A percentile compares a stretch with the other conserved stretches of the same genome.
Conservation (phyloP, 2,797 vertebrate species). For the Peromyscus nudipes region DNA sequence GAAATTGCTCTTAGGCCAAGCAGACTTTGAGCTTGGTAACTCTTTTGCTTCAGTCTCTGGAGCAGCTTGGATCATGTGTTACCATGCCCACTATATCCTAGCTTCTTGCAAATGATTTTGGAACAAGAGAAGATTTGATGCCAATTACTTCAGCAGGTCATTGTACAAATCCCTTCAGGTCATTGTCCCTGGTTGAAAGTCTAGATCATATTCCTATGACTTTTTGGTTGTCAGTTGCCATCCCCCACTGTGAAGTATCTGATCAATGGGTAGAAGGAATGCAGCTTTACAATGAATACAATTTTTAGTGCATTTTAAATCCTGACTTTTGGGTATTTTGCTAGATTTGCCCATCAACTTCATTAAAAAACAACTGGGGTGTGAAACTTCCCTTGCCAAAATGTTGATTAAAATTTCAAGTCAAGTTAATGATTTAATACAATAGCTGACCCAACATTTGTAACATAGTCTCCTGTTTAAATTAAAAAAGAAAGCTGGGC, state of each 20-base stretch:
- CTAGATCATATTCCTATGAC: background rate
- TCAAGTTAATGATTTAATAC: constrained; percentile 71
- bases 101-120: background rate
- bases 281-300: constrained; percentile 16
- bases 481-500: background rate
- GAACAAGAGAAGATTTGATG: background rate
- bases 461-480: background rate
- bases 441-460: constrained; percentile 39
- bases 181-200: background rate
- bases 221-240: background rate
- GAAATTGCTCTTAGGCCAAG: background rate
- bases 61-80: background rate
- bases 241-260: background rate
- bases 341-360: constrained; percentile 29
- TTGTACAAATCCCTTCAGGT: background rate
- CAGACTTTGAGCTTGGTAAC: background rate
- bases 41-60: background rate
- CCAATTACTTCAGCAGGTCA: background rate
- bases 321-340: constrained; percentile 38
- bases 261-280: background rate
- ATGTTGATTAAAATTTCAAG: constrained; percentile 68
- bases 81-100: background rate
- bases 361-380: constrained; percentile 73
- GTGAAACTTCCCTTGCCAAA: constrained; percentile 67
- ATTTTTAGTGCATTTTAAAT: constrained; percentile 32